Base-by-base conservation (phyloP, 2,797 vertebrate genomes). In the Enteromius treurensis region DNA sequence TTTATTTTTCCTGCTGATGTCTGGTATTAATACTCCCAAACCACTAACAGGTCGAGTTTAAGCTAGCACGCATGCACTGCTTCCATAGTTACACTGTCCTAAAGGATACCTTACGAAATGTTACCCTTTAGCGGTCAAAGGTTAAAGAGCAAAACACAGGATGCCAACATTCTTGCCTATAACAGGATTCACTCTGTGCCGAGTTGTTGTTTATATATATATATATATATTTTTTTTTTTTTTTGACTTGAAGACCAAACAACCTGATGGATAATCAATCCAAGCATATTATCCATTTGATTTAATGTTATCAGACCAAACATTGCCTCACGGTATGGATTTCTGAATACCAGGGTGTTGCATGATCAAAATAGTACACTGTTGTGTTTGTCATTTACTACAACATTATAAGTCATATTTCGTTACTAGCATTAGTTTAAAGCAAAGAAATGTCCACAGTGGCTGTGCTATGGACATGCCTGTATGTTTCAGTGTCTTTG, bases 221-320 rank as follows among this genome's bases (percentile, higher is more conserved):
- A 37, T 37, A 42, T 10, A 42, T 42, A 42, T 45, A 11, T 26
- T 26, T 26, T 26, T 11, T 9, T 71, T 19, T 11, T 21, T 62
- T 47, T n/a, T 83, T 65, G 73, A 80, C 65, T 81, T 76, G 23
- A 77, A 86, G 68, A 79, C 77, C 75, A 85, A 85, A 70, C 40
- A 70, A 42, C 62, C 49, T 70, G 15, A 70, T 83, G 81, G 71
- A 83, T 60, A 32, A 51, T 64, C 58, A 62, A 47, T 37, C 64
- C 37, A 71, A 26, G 85, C 40, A 34, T 60, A 19, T 32, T 55
- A 45, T 45, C 23, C 58, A 73, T 84, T 21, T 26, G 68, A 58
- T 80, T 75, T 69, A 65, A 86, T 23, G 84, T 68, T 67, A 73
- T 60, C 65, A 91, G 91, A 95, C 92, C 90, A 93, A 92, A 92